phyloP scores from a whole-genome alignment of 1,140 invertebrate species.

The Dendrolimus punctatus region DNA sequence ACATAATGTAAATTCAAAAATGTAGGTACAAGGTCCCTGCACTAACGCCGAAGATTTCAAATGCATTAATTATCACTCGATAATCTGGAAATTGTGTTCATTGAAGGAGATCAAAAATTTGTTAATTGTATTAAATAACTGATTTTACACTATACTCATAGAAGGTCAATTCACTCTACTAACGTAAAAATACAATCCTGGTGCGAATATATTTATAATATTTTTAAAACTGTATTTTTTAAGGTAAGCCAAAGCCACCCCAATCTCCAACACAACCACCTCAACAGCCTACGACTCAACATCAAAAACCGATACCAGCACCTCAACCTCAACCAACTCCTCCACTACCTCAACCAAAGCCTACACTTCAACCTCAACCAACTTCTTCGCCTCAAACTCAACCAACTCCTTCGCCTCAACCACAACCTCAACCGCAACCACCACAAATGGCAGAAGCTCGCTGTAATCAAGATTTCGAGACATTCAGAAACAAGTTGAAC shows the following conservation, averaged over 20 bases:
- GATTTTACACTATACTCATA: no score
- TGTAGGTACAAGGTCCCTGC: no score
- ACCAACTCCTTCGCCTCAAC: background rate
- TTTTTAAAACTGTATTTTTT: no score
- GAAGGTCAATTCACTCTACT: no score
- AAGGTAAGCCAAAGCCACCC: no score
- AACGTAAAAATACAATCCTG: background rate
- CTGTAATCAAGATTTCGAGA: conserved; percentile 67
- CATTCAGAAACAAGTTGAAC: conserved; percentile 74
- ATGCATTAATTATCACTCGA: no score
- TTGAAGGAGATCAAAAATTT: no score
- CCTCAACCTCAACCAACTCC: conserved; percentile 1
- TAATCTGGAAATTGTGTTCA: no score
- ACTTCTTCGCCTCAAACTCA: background rate
- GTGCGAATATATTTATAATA: no score
- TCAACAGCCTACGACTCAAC: background rate
- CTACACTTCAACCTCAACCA: background rate
- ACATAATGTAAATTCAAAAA: no score
- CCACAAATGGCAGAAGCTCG: conserved; percentile 17
- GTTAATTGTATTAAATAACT: no score
- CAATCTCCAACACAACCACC: background rate
- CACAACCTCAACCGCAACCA: conserved; percentile 1
- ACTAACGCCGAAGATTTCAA: no score
- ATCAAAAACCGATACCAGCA: background rate
- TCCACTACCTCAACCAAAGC: background rate